Evolutionary conservation across 2,113 vertebrate species (phyloP).

Genomic region (Neogobius melanostomus): DNA sequence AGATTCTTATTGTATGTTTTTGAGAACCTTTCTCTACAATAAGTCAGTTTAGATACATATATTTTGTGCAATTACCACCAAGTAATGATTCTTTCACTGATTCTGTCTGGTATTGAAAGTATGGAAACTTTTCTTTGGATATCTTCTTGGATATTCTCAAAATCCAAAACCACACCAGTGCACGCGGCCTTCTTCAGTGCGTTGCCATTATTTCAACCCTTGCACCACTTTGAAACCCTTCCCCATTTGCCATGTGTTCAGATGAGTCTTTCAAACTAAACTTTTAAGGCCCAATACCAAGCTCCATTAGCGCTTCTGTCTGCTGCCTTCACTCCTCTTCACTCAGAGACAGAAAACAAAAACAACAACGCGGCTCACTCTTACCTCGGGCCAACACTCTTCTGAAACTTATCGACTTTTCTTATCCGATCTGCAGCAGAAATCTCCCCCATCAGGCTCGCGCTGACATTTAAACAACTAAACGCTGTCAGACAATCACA

Average conservation of each 20-base stretch:
- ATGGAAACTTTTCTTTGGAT: too few relatives aligned
- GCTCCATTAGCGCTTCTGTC: background rate
- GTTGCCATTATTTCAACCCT: background rate
- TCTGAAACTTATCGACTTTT: background rate
- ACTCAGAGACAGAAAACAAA: background rate
- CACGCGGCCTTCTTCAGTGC: too few relatives aligned
- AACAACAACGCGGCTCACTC: background rate
- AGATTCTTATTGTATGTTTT: too few relatives aligned
- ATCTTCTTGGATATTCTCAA: too few relatives aligned
- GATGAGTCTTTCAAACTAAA: background rate
- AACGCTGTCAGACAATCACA: background rate
- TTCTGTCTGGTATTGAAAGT: too few relatives aligned
- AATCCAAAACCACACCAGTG: too few relatives aligned
- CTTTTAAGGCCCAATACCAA: conserved; percentile 1
- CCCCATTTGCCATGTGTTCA: background rate
- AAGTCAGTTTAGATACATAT: too few relatives aligned
- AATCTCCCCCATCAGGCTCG: background rate
- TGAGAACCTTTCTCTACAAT: too few relatives aligned
- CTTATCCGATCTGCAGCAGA: background rate
- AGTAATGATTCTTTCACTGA: too few relatives aligned
- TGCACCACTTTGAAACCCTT: background rate
- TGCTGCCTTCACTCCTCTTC: background rate
- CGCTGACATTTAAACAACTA: conserved; percentile 11
- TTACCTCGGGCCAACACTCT: background rate
- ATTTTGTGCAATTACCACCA: too few relatives aligned